phyloP scores from a whole-genome alignment of 2,113 vertebrate genomes.

The Xenopus borealis region DNA sequence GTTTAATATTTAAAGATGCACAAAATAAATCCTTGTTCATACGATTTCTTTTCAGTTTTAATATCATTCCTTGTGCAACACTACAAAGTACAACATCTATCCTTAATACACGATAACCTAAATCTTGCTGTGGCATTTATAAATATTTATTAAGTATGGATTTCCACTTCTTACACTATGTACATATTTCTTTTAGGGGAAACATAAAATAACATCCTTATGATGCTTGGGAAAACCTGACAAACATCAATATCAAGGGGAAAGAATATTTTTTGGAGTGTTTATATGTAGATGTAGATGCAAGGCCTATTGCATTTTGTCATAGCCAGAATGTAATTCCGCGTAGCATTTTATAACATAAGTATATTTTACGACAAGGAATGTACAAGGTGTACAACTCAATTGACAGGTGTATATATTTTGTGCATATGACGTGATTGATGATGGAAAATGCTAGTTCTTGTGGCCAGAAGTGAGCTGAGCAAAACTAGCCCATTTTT shows the following conservation, averaged over 20 bases:
- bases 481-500: no score
- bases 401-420: no score
- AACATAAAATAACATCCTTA: conserved; percentile 1
- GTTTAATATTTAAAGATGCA: background rate
- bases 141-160: conserved; percentile 20
- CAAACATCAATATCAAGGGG: conserved; percentile 3
- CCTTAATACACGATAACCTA: background rate
- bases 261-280: background rate
- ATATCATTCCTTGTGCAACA: background rate
- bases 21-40: background rate
- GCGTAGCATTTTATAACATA: no score
- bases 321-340: no score
- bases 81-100: conserved; percentile 12
- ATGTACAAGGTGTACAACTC: no score
- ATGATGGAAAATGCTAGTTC: no score
- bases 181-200: conserved; percentile 5
- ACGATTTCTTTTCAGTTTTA: conserved; percentile 1
- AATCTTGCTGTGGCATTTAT: conserved; percentile 14
- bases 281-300: no score
- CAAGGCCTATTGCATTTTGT: no score
- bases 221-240: conserved; percentile 1
- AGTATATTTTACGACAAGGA: no score
- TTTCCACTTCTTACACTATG: conserved; percentile 10
- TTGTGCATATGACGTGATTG: no score
- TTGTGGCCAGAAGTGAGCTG: no score